A percentile compares a stretch with the other conserved stretches of the same genome.
phyloP scores from a whole-genome alignment of 92 coral and sea anemone species.

The Epizoanthus rinbou region DNA sequence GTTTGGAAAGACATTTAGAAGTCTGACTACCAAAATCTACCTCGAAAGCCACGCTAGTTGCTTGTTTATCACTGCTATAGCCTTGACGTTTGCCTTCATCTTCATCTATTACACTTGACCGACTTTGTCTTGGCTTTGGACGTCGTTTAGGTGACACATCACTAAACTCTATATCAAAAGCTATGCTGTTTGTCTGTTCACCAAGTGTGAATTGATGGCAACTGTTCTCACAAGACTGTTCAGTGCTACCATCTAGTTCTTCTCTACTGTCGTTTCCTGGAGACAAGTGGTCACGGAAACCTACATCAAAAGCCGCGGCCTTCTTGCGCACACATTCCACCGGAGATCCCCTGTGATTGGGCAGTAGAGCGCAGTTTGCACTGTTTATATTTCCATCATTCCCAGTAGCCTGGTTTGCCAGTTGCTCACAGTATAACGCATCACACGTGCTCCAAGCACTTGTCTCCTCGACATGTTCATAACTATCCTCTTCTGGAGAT shows the following conservation, averaged over 20 bases:
- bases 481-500: no score
- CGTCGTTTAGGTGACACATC: conserved; percentile 49
- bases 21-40: neutral
- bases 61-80: neutral
- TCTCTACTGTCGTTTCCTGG: neutral
- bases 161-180: conserved; percentile 57
- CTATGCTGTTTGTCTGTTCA: conserved; percentile 25
- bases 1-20: neutral
- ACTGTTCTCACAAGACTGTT: neutral
- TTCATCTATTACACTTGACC: conserved; percentile 3
- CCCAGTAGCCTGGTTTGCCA: neutral
- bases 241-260: neutral
- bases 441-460: no score
- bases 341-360: neutral
- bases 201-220: neutral
- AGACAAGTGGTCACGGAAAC: neutral
- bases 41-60: neutral
- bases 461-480: no score
- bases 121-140: neutral
- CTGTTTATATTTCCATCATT: neutral
- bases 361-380: neutral
- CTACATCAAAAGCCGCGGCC: neutral
- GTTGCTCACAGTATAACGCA: neutral
- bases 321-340: neutral
- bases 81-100: neutral